Evolutionary conservation across 2,113 vertebrate genomes (phyloP).

Genomic region (Tinamus guttatus): DNA sequence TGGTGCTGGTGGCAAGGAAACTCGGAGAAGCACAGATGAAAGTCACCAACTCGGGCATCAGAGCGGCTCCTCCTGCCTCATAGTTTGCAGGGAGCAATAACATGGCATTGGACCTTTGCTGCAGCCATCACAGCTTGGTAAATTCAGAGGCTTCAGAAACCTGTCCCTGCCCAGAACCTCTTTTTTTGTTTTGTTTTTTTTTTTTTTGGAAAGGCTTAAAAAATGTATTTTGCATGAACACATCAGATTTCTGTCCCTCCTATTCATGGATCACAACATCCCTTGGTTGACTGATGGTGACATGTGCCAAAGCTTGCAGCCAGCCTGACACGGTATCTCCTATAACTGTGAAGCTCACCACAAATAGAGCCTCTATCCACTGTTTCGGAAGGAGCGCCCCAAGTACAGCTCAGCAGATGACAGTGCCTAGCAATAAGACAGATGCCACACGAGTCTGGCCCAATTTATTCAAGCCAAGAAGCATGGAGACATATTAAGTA

Average conservation of each 20-base stretch:
- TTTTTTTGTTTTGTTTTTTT: not conserved
- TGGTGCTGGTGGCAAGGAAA: not conserved
- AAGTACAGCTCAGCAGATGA: not conserved
- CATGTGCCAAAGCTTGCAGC: not conserved
- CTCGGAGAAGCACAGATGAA: not conserved
- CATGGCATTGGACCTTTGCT: accelerated
- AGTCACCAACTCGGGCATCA: not conserved
- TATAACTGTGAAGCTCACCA: not conserved
- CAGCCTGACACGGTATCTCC: not conserved
- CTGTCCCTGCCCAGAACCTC: not conserved
- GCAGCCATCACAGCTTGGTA: not conserved
- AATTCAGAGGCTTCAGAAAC: not conserved
- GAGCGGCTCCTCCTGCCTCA: not conserved
- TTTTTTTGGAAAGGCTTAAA: not conserved
- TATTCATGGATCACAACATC: not conserved
- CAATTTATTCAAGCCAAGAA: not conserved
- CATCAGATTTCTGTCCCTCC: not conserved
- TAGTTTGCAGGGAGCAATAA: not conserved
- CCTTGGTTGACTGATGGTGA: not conserved
- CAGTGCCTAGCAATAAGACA: not conserved
- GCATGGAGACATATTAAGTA: not conserved
- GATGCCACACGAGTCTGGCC: not conserved
- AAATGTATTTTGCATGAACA: not conserved
- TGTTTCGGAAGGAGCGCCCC: not conserved
- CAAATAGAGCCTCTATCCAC: too few relatives aligned